Conservation (phyloP, 2,888 invertebrate genomes). For the Leptinotarsa haldemani region DNA sequence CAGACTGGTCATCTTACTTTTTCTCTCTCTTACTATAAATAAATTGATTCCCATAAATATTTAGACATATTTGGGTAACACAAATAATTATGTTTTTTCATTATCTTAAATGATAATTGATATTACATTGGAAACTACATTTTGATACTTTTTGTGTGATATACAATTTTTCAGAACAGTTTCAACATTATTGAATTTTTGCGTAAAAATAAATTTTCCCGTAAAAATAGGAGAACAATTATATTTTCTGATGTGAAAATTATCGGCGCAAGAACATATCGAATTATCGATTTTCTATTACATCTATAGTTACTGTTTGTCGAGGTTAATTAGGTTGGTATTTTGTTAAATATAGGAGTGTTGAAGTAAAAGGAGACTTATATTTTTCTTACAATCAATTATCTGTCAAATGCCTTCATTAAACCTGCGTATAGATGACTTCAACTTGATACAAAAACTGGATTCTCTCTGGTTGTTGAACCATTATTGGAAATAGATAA, state of each 20-base stretch:
- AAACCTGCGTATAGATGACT: background rate
- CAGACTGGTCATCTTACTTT: too few species aligned
- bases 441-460: background rate
- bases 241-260: background rate
- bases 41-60: too few species aligned
- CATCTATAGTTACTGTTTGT: slow-evolving; percentile 23
- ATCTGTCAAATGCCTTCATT: background rate
- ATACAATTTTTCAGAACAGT: too few species aligned
- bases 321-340: slow-evolving; percentile 2
- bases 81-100: too few species aligned
- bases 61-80: too few species aligned
- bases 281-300: slow-evolving; percentile 23
- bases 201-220: background rate
- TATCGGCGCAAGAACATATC: slow-evolving; percentile 8
- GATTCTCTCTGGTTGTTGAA: too few species aligned
- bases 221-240: background rate
- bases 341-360: slow-evolving; percentile 17
- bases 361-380: slow-evolving; percentile 2
- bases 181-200: background rate
- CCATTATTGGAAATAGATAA: too few species aligned
- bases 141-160: too few species aligned
- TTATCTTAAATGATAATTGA: too few species aligned
- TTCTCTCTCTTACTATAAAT: too few species aligned
- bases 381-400: background rate
- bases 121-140: too few species aligned